Base-by-base conservation (phyloP, 1,140 invertebrate genomes). In the Bombus confusus region DNA sequence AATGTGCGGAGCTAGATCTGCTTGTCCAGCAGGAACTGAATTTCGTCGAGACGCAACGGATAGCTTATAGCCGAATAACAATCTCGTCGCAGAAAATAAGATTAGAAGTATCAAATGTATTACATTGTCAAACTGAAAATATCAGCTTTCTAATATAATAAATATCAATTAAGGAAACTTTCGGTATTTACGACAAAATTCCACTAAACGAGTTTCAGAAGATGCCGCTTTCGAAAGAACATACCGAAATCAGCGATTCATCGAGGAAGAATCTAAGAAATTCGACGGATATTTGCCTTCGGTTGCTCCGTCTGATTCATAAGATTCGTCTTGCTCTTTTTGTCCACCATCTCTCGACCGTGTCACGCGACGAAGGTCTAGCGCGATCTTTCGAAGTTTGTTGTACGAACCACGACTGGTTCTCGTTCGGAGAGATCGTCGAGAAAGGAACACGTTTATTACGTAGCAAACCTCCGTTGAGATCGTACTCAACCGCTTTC, bases 401-500 rank as follows among this genome's bases (percentile, higher is more conserved):
- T 22, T 22, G 22, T 52, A 52, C 47, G 47, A 52, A 52, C 18
- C 83, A 39, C 31, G 34, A 28, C 69, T 25, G 69, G 52, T 73
- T 25, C 52, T 64, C 9, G 39, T 34, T 22, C 31, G 39, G 47
- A 28, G 47, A 39, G 15, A 47, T 47, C 31, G 12, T 43, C 25
- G 52, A 52, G 69, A 37, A 73, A 80, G n/a, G 41, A 34, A 31
- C 28, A 22, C 25, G 52, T 59, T 57, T 71, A 85, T 80, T 80
- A 66, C 52, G n/a, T 41, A 12, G 25, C 25, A 57, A 85, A 73
- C 68, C 69, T 41, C 43, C 22, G 41, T 25, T 10, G 18, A n/a
- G 78, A 69, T 71, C 28, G 47, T 83, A 71, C 15, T 43, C 28
- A 41, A 83, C 31, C 34, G 28, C 5, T 0, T 37, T 72, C 47